Conservation (phyloP, 2,113 vertebrate genomes). For the Oncorhynchus nerka region DNA sequence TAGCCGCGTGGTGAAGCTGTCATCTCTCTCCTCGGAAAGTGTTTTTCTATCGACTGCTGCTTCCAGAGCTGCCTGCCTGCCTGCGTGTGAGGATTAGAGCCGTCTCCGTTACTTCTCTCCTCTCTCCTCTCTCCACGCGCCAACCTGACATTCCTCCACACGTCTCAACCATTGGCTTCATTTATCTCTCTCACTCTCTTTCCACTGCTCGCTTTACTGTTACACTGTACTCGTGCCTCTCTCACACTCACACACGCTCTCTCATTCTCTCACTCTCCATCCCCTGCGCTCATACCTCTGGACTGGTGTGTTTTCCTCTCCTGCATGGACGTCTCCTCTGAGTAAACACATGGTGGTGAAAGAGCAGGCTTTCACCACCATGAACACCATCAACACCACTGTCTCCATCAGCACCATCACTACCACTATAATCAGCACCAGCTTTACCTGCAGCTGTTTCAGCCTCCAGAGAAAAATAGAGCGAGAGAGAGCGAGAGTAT, state of each 20-base stretch:
- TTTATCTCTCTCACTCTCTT: neutral
- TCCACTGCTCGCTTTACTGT: neutral
- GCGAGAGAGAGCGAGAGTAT: neutral
- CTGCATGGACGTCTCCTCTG: neutral
- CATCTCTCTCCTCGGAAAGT: neutral
- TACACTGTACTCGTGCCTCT: neutral
- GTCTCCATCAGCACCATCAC: neutral
- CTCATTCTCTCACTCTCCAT: neutral
- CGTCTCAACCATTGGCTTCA: neutral
- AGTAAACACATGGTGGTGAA: neutral
- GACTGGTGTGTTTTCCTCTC: neutral
- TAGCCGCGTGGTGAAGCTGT: neutral
- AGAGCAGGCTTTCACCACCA: no score
- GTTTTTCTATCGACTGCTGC: slow-evolving; percentile 2
- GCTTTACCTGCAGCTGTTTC: neutral
- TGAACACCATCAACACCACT: neutral
- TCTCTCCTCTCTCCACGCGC: neutral
- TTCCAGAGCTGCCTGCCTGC: neutral
- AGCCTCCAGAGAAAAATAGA: neutral
- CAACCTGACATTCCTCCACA: neutral
- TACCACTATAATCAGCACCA: neutral
- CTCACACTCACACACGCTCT: neutral
- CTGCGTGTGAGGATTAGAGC: neutral
- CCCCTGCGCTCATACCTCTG: neutral
- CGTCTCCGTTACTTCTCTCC: neutral